Evolutionary conservation across 2,797 vertebrate species (phyloP).

Genomic region (Epinephelus coioides): DNA sequence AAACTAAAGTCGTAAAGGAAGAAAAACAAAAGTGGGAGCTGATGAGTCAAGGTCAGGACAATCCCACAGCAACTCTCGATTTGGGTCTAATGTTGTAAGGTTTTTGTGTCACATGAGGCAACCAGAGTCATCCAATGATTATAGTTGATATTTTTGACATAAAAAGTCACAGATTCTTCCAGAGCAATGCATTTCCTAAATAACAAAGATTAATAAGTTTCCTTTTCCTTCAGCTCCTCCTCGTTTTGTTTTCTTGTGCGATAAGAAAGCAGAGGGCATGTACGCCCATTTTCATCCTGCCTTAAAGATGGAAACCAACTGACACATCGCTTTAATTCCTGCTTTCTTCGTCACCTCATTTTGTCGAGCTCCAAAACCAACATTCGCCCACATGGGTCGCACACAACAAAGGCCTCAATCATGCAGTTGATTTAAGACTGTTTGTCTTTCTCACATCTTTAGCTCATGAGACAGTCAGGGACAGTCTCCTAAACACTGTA

Average conservation of each 20-base stretch:
- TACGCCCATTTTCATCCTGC: not conserved
- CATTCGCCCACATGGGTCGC: not conserved
- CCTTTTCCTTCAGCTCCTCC: constrained; percentile 17
- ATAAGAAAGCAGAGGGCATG: constrained; percentile 8
- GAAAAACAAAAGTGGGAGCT: constrained; percentile 47
- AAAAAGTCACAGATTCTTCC: not conserved
- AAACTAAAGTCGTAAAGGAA: constrained; percentile 43
- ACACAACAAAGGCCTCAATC: constrained; percentile 14
- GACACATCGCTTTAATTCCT: not conserved
- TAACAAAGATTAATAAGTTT: constrained; percentile 17
- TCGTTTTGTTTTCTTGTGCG: not conserved
- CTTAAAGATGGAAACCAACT: not conserved
- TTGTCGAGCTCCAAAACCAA: constrained; percentile 3
- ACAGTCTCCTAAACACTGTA: not conserved
- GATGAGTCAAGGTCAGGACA: constrained; percentile 15
- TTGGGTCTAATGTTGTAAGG: not conserved
- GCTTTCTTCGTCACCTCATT: constrained; percentile 4
- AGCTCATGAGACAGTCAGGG: not conserved
- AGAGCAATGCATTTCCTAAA: not conserved
- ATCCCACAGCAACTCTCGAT: constrained; percentile 18
- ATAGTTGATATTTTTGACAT: not conserved
- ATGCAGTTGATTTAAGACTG: constrained; percentile 14
- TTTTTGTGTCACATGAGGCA: not conserved
- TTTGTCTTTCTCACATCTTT: not conserved
- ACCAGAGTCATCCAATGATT: not conserved